Percentiles rank a stretch among this genome's conserved stretches.
Conservation (phyloP, 2,113 vertebrate species). For the Boulengeromyrus knoepffleri region DNA sequence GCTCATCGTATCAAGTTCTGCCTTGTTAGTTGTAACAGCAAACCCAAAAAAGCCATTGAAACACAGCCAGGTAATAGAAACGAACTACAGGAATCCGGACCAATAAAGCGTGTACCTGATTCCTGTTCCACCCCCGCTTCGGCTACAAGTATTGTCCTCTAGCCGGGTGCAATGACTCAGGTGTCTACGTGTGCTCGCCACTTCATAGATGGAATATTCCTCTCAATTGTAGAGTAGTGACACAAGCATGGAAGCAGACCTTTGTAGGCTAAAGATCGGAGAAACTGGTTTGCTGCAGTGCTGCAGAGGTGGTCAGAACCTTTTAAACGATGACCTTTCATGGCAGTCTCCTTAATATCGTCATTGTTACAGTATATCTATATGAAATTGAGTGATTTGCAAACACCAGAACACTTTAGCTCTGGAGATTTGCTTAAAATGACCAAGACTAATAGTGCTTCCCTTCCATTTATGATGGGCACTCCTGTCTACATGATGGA, state of each 20-base stretch:
- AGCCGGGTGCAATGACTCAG: background rate
- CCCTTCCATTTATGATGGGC: background rate
- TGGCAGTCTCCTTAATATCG: background rate
- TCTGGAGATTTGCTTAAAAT: background rate
- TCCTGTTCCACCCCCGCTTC: background rate
- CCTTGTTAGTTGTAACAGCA: background rate
- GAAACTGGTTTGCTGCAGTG: background rate
- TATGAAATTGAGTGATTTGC: background rate
- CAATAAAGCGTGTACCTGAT: background rate
- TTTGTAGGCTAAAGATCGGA: background rate
- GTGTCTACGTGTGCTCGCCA: background rate
- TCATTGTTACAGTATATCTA: background rate
- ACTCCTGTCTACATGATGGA: background rate
- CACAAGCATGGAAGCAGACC: background rate
- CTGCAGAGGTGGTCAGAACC: background rate
- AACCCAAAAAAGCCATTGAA: background rate
- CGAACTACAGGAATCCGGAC: background rate
- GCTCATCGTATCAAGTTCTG: constrained; percentile 3
- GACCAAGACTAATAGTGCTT: background rate
- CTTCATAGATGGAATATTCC: background rate
- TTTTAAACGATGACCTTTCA: background rate
- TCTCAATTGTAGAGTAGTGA: background rate
- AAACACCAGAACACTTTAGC: background rate
- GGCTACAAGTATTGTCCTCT: background rate
- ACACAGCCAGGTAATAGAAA: background rate